Evolutionary conservation across 2,888 invertebrate species (phyloP).

Genomic region (Parthenolecanium corni): DNA sequence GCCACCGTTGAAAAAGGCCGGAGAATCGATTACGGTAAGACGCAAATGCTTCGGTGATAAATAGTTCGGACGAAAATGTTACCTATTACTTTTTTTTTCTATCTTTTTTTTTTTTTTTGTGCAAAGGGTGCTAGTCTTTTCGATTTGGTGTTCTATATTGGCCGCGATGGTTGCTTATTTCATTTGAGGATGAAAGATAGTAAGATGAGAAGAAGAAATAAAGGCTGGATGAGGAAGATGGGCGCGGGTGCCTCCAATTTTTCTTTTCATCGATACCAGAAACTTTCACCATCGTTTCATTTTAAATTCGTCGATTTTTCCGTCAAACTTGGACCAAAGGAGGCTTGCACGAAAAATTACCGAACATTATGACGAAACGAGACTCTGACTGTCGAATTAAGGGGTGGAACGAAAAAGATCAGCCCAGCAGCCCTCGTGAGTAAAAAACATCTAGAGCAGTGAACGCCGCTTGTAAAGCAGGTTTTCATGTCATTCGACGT

Average conservation of each 20-base stretch:
- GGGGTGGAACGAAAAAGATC: slow-evolving; percentile 12
- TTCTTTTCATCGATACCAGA: slow-evolving; percentile 19
- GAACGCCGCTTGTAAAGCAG: too few relatives aligned
- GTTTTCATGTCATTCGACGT: too few relatives aligned
- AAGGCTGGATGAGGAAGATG: neutral
- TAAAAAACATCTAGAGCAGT: too few relatives aligned
- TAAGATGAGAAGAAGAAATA: too few relatives aligned
- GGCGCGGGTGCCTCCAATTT: slow-evolving; percentile 15
- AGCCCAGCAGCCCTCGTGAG: neutral
- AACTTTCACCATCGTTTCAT: slow-evolving; percentile 12
- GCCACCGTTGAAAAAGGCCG: slow-evolving; percentile 19
- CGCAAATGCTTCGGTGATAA: slow-evolving; percentile 21
- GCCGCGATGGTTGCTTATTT: slow-evolving; percentile 11
- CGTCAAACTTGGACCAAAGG: neutral
- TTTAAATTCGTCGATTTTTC: slow-evolving; percentile 20
- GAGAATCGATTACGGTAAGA: slow-evolving; percentile 27
- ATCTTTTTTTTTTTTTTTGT: neutral
- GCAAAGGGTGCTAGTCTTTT: neutral
- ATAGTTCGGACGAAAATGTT: slow-evolving; percentile 25
- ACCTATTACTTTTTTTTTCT: slow-evolving; percentile 23
- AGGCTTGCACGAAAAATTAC: slow-evolving; percentile 14
- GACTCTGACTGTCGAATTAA: too few relatives aligned
- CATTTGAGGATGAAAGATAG: neutral
- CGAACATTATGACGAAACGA: slow-evolving; percentile 20
- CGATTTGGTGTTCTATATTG: neutral